phyloP scores from a whole-genome alignment of 2,797 vertebrate species.

The Gephyroberyx darwinii region DNA sequence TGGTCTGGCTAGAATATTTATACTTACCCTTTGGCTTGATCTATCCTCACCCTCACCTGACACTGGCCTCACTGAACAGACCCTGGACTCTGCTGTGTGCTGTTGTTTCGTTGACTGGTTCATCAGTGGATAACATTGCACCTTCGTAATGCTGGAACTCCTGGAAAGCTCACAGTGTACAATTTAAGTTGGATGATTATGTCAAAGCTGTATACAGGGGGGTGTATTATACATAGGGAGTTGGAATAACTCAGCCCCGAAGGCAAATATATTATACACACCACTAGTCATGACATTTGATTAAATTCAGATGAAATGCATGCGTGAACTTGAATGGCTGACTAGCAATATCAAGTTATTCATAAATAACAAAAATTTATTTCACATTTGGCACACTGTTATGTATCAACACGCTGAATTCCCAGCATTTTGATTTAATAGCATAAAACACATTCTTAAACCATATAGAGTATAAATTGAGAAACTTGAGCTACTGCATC shows the following conservation, averaged over 20 bases:
- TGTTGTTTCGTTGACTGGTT: conserved; percentile 36
- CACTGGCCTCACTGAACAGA: conserved; percentile 21
- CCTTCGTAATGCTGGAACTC: too few species aligned
- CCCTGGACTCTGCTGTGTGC: conserved; percentile 27
- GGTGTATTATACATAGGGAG: background rate
- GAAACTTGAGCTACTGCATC: conserved; percentile 14
- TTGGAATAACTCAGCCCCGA: background rate
- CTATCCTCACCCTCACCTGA: background rate
- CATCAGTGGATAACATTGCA: conserved; percentile 33
- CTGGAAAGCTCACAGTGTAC: too few species aligned
- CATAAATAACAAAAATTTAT: background rate
- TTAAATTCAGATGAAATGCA: background rate
- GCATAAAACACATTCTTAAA: conserved; percentile 10
- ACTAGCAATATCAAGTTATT: background rate
- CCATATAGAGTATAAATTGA: conserved; percentile 14
- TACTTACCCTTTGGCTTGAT: conserved; percentile 20
- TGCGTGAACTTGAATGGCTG: background rate
- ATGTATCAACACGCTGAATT: background rate
- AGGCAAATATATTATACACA: background rate
- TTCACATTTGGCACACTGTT: background rate
- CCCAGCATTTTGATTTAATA: background rate
- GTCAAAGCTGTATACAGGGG: background rate
- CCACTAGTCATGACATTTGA: conserved; percentile 3
- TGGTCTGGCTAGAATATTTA: conserved; percentile 14
- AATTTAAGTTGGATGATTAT: background rate